phyloP scores from a whole-genome alignment of 2,797 vertebrate species.

The Emydoidea blandingii region DNA sequence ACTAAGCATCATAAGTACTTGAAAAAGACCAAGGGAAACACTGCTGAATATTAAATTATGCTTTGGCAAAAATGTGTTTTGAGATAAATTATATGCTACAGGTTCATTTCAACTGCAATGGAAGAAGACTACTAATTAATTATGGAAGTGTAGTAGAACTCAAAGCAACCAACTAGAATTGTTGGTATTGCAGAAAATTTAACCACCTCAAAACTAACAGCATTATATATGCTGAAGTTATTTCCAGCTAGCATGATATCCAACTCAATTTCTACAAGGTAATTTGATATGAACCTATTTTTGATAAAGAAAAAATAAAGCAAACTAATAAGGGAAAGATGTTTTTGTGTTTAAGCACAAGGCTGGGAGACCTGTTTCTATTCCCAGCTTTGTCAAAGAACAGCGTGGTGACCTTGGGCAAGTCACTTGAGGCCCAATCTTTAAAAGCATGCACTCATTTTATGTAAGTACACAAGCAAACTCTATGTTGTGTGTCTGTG shows the following conservation, averaged over 20 bases:
- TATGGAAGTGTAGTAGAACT: constrained; percentile 41
- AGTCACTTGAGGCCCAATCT: neutral
- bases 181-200: constrained; percentile 21
- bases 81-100: constrained; percentile 38
- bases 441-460: neutral
- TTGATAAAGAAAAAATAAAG: constrained; percentile 28
- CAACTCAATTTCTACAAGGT: constrained; percentile 22
- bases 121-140: constrained; percentile 56
- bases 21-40: neutral
- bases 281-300: constrained; percentile 45
- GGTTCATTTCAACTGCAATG: constrained; percentile 45
- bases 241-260: constrained; percentile 6
- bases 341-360: neutral
- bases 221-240: constrained; percentile 33
- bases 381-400: constrained; percentile 2
- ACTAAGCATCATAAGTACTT: neutral
- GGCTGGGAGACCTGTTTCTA: neutral
- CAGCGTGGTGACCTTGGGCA: neutral
- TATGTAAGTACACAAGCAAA: neutral
- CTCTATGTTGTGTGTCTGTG: rapidly evolving
- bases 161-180: constrained; percentile 33
- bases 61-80: constrained; percentile 60
- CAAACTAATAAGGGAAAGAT: constrained; percentile 32
- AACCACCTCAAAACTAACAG: constrained; percentile 51
- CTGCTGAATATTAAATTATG: constrained; percentile 43